Percentiles rank a stretch among this genome's conserved stretches.
Evolutionary conservation across 2,888 invertebrate genomes (phyloP).

Genomic region (Drosophila buzzatii): DNA sequence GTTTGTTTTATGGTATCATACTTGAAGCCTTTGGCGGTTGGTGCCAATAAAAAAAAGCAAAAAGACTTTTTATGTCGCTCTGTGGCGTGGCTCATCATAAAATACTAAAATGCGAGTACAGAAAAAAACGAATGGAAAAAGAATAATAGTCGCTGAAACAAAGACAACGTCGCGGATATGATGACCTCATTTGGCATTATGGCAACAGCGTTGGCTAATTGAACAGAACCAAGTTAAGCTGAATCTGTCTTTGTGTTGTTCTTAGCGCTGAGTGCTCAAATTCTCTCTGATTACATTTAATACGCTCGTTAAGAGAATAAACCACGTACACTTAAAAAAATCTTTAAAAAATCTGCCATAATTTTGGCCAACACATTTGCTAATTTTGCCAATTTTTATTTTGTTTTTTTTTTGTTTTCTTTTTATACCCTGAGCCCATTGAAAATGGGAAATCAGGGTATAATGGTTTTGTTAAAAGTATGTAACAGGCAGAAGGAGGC

Average conservation of each 20-base stretch:
- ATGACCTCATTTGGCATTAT: conserved; percentile 69
- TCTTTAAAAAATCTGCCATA: background rate
- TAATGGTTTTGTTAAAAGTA: no score
- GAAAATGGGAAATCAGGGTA: no score
- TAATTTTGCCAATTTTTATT: conserved; percentile 33
- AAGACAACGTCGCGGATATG: conserved; percentile 64
- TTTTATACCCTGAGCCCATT: no score
- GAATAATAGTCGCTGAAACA: conserved; percentile 29
- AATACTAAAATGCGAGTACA: conserved; percentile 46
- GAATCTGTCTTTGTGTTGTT: conserved; percentile 21
- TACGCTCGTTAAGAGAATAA: conserved; percentile 49
- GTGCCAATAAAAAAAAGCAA: conserved; percentile 42
- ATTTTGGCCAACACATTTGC: conserved; percentile 49
- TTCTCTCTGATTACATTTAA: conserved; percentile 42
- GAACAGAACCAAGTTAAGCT: conserved; percentile 41
- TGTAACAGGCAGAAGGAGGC: no score
- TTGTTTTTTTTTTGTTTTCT: conserved; percentile 20
- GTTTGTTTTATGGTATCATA: conserved; percentile 21
- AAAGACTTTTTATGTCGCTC: conserved; percentile 56
- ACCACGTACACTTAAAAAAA: conserved; percentile 13
- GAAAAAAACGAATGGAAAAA: conserved; percentile 4
- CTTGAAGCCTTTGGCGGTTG: conserved; percentile 30
- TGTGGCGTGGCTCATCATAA: conserved; percentile 49
- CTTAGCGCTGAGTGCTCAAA: conserved; percentile 16
- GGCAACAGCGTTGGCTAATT: conserved; percentile 43